Evolutionary conservation across 2,888 invertebrate genomes (phyloP).

Genomic region (Pediacus dermestoides): DNA sequence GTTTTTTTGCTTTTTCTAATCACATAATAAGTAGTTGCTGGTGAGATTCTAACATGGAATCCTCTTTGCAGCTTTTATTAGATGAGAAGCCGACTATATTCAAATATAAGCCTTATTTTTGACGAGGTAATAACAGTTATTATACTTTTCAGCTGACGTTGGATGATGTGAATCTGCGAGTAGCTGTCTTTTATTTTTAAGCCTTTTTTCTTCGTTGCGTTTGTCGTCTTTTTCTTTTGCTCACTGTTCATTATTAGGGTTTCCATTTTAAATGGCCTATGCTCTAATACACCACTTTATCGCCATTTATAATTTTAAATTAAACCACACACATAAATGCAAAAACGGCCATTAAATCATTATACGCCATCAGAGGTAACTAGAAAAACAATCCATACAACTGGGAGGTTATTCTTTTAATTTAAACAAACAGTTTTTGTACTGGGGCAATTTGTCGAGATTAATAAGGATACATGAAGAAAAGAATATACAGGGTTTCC

Average conservation of each 20-base stretch:
- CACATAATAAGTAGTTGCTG: slow-evolving; percentile 9
- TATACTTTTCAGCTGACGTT: slow-evolving; percentile 23
- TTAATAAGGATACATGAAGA: too few relatives aligned
- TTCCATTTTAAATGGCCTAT: slow-evolving; percentile 2
- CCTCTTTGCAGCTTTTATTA: slow-evolving; percentile 8
- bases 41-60: slow-evolving; percentile 7
- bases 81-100: slow-evolving; percentile 18
- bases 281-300: too few relatives aligned
- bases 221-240: neutral
- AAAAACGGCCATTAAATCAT: too few relatives aligned
- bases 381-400: too few relatives aligned
- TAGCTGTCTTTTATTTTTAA: slow-evolving; percentile 1
- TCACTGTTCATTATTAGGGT: neutral
- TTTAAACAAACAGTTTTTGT: too few relatives aligned
- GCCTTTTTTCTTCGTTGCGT: neutral
- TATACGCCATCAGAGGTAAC: too few relatives aligned
- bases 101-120: slow-evolving; percentile 25
- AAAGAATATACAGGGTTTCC: too few relatives aligned
- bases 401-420: too few relatives aligned
- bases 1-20: slow-evolving; percentile 9
- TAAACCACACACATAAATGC: too few relatives aligned
- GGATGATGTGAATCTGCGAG: slow-evolving; percentile 10
- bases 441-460: too few relatives aligned
- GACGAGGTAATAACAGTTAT: slow-evolving; percentile 27
- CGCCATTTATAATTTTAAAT: too few relatives aligned